These are phyloP conservation scores for Trichopria drosophilae DNA, from an alignment of 2,888 invertebrate species.

Conservation along the genomic window DNA sequence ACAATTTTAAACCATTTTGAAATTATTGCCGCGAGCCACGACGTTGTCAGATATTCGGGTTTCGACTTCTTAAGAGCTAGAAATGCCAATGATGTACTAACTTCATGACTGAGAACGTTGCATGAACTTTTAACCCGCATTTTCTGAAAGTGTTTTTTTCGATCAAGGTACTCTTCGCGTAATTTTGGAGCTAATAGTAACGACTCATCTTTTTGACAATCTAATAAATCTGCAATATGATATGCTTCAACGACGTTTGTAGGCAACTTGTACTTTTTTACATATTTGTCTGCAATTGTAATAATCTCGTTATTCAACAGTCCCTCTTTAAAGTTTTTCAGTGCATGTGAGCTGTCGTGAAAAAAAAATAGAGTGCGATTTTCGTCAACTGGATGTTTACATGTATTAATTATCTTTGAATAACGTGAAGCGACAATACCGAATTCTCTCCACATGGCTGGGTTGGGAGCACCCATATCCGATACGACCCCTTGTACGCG, in stretches of 20 bases:
- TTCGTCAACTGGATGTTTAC: slow-evolving; percentile 32
- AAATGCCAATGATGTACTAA: slow-evolving; percentile 13
- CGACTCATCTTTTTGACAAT: slow-evolving; percentile 6
- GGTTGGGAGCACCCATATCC: slow-evolving; percentile 41
- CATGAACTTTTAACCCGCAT: slow-evolving; percentile 18
- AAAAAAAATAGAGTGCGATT: slow-evolving; percentile 30
- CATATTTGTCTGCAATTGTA: slow-evolving; percentile 22
- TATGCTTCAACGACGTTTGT: slow-evolving; percentile 10
- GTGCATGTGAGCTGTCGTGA: slow-evolving; percentile 35
- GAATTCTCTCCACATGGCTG: slow-evolving; percentile 36
- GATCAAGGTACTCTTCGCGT: slow-evolving; percentile 4
- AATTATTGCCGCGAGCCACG: slow-evolving; percentile 12
- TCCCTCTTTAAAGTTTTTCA: slow-evolving; percentile 36
- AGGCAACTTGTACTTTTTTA: slow-evolving; percentile 30
- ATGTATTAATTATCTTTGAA: slow-evolving; percentile 13
- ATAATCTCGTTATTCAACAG: slow-evolving; percentile 35
- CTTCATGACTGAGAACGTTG: slow-evolving; percentile 14
- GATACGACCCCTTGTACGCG: slow-evolving; percentile 35
- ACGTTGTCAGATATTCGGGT: no score
- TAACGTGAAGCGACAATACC: slow-evolving; percentile 23
- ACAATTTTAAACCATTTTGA: slow-evolving; percentile 17
- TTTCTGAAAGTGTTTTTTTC: slow-evolving; percentile 14
- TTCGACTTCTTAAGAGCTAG: slow-evolving; percentile 28
- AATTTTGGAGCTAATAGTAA: slow-evolving; percentile 16
- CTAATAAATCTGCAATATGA: slow-evolving; percentile 17